Conservation (phyloP, 2,797 vertebrate genomes). For the Ctenosaura bakeri region DNA sequence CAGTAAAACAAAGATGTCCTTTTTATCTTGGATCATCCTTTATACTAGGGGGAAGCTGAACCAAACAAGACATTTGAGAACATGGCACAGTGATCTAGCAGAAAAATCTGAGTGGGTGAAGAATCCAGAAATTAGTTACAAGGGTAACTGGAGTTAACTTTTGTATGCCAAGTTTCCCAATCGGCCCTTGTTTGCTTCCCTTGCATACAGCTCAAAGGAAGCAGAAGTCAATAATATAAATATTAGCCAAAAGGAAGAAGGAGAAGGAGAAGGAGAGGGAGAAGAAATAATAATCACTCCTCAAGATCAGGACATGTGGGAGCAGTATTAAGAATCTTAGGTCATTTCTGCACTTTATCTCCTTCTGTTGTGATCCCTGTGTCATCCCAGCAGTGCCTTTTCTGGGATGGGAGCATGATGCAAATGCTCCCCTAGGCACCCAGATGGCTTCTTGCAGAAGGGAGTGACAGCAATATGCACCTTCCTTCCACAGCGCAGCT, state of each 20-base stretch:
- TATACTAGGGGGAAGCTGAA: conserved; percentile 35
- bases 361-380: too few relatives aligned
- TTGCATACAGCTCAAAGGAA: background rate
- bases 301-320: background rate
- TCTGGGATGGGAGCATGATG: too few relatives aligned
- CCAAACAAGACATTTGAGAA: conserved; percentile 19
- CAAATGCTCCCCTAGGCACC: too few relatives aligned
- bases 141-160: background rate
- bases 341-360: too few relatives aligned
- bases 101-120: background rate
- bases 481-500: too few relatives aligned
- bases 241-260: background rate
- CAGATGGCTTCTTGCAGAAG: too few relatives aligned
- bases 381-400: too few relatives aligned
- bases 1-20: conserved; percentile 11
- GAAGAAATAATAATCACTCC: background rate
- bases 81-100: background rate
- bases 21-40: conserved; percentile 40
- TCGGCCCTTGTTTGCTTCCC: rapidly evolving
- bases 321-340: background rate
- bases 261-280: background rate
- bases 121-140: conserved; percentile 17
- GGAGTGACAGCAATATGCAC: too few relatives aligned
- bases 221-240: background rate
- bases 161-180: background rate